Evolutionary conservation across 2,797 vertebrate genomes (phyloP).

Genomic region (Brachyrhaphis roseni): DNA sequence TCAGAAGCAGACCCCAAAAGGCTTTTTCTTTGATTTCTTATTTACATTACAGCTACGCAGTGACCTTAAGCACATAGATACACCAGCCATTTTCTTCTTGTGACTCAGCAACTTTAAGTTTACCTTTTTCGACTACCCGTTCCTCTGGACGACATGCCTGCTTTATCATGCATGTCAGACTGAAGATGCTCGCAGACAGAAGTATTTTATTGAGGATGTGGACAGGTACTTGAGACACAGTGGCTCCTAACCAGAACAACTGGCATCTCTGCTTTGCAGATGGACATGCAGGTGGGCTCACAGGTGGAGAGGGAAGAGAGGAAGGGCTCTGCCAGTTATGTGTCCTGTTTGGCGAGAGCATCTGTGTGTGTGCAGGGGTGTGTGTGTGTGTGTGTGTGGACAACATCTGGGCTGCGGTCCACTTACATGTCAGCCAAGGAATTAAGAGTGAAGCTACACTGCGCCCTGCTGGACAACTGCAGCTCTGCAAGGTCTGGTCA

Average conservation of each 20-base stretch:
- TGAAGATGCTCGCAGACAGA: conserved; percentile 44
- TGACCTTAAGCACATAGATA: not conserved
- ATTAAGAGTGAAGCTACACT: conserved; percentile 73
- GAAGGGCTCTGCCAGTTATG: conserved; percentile 76
- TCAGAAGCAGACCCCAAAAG: not conserved
- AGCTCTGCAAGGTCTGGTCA: conserved; percentile 36
- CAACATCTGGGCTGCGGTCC: conserved; percentile 79
- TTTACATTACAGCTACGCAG: not conserved
- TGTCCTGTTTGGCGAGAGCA: conserved; percentile 68
- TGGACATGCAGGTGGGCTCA: conserved; percentile 85
- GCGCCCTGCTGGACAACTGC: conserved; percentile 73
- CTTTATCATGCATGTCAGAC: conserved; percentile 36
- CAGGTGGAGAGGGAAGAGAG: conserved; percentile 71
- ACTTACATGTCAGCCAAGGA: conserved; percentile 41
- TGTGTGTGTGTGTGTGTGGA: conserved; percentile 10
- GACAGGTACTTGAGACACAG: conserved; percentile 75
- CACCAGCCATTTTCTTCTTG: not conserved
- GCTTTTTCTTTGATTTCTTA: not conserved
- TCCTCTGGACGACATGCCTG: conserved; percentile 11
- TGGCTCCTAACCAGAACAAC: conserved; percentile 82
- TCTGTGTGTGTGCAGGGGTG: conserved; percentile 26
- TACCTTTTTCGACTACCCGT: conserved; percentile 4
- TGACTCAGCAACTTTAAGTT: not conserved
- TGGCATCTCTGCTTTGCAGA: conserved; percentile 79
- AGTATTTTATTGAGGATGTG: conserved; percentile 45